phyloP scores from a whole-genome alignment of 1,140 invertebrate species.

The Cataglyphis hispanica region DNA sequence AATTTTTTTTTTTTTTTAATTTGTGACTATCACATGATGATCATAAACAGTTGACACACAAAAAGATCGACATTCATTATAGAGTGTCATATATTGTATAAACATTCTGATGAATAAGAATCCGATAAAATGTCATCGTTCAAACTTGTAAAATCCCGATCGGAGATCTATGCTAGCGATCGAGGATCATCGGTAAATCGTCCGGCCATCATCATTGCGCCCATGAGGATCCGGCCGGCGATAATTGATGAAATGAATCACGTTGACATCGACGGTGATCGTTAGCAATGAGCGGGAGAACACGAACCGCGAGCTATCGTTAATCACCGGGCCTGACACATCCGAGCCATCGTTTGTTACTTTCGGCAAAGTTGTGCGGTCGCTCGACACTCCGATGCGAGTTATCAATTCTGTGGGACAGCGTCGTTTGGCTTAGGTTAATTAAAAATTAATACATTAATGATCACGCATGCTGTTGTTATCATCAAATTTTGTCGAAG shows the following conservation, averaged over 20 bases:
- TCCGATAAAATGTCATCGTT: constrained; percentile 12
- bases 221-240: constrained; percentile 9
- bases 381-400: constrained; percentile 13
- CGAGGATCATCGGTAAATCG: constrained; percentile 46
- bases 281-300: constrained; percentile 61
- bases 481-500: constrained; percentile 6
- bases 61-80: background rate
- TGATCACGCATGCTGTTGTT: background rate
- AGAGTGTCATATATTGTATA: background rate
- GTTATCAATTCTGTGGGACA: constrained; percentile 46
- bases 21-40: background rate
- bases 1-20: background rate
- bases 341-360: constrained; percentile 60
- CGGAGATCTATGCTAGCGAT: background rate
- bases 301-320: constrained; percentile 57
- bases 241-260: constrained; percentile 65
- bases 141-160: constrained; percentile 10
- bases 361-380: constrained; percentile 57
- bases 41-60: background rate
- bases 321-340: constrained; percentile 58
- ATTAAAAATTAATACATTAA: constrained; percentile 51
- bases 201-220: constrained; percentile 39
- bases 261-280: constrained; percentile 62
- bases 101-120: background rate
- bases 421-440: constrained; percentile 40